Conservation (phyloP, 92 coral and sea anemone species). For the Parazoanthus darwini region DNA sequence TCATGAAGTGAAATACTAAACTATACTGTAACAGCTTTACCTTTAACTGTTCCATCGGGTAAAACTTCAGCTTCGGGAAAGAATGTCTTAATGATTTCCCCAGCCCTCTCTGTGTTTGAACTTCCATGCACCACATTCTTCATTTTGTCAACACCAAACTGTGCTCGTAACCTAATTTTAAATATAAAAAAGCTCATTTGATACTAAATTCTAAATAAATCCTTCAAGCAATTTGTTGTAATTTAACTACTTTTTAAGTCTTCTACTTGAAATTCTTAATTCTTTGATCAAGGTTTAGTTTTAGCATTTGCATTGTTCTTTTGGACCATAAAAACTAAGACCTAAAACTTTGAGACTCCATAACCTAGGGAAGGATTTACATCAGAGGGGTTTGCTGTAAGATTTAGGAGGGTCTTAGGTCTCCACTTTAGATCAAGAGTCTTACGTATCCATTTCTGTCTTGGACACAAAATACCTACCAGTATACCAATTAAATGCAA, state of each 20-base stretch:
- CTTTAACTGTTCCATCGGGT: slow-evolving; percentile 89
- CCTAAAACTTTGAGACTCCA: too few relatives aligned
- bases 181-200: background rate
- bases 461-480: too few relatives aligned
- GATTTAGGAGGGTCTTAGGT: too few relatives aligned
- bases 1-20: background rate
- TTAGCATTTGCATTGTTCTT: too few relatives aligned
- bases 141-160: slow-evolving; percentile 83
- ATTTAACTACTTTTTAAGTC: too few relatives aligned
- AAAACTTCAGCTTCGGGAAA: slow-evolving; percentile 90
- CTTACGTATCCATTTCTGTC: too few relatives aligned
- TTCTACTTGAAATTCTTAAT: too few relatives aligned
- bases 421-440: too few relatives aligned
- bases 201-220: background rate
- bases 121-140: slow-evolving; percentile 98
- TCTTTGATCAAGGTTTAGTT: too few relatives aligned
- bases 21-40: slow-evolving; percentile 39
- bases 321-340: too few relatives aligned
- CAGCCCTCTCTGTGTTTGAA: slow-evolving; percentile 82
- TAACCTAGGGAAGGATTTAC: too few relatives aligned
- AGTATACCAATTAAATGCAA: background rate
- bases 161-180: slow-evolving; percentile 75
- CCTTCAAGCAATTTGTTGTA: background rate
- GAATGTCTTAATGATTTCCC: slow-evolving; percentile 76
- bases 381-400: too few relatives aligned